phyloP scores from a whole-genome alignment of 1,140 invertebrate species.

The Drosophila eugracilis region DNA sequence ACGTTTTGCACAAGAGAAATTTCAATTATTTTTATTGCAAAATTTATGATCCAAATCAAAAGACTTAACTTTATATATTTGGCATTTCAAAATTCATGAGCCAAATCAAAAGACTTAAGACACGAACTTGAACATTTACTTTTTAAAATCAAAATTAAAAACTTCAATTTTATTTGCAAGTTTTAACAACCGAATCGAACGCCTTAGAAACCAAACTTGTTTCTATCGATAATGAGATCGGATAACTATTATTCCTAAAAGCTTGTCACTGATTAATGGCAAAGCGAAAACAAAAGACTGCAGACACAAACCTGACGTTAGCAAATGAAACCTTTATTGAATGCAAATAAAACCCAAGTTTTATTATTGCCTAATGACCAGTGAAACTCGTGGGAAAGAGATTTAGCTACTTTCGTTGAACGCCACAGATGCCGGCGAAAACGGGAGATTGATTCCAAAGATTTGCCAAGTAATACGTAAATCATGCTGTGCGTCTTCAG shows the following conservation, averaged over 20 bases:
- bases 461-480: conserved; percentile 42
- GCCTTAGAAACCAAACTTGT: conserved; percentile 3
- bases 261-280: conserved; percentile 26
- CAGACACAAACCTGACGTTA: conserved; percentile 22
- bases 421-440: conserved; percentile 18
- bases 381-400: conserved; percentile 44
- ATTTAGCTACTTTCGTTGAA: conserved; percentile 32
- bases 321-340: conserved; percentile 40
- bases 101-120: neutral
- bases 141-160: neutral
- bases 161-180: neutral
- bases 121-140: conserved; percentile 9
- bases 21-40: conserved; percentile 9
- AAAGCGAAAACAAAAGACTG: conserved; percentile 22
- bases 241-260: neutral
- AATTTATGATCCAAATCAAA: conserved; percentile 34
- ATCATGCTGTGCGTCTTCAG: conserved; percentile 20
- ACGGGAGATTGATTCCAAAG: conserved; percentile 23
- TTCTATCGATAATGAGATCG: neutral
- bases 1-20: conserved; percentile 21
- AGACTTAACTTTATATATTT: conserved; percentile 48
- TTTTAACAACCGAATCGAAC: neutral
- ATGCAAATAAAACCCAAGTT: conserved; percentile 39
- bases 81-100: neutral
- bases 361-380: conserved; percentile 35